Percentiles rank a stretch among this genome's conserved stretches.
phyloP scores from a whole-genome alignment of 2,113 vertebrate genomes.

The Ancistrus triradiatus region DNA sequence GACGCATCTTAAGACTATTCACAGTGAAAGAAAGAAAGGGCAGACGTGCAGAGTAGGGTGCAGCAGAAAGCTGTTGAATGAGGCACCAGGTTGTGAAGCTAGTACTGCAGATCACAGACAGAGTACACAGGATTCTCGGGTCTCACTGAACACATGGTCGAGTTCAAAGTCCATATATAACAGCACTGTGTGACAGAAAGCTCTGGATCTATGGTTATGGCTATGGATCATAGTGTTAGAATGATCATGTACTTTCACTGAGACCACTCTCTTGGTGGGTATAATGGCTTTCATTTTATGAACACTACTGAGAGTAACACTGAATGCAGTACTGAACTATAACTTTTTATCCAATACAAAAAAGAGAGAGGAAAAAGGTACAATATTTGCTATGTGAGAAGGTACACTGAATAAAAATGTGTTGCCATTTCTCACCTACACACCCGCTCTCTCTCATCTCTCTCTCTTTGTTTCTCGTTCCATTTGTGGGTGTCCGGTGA shows the following conservation, averaged over 20 bases:
- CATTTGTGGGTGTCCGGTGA: slow-evolving; percentile 38
- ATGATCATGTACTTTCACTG: slow-evolving; percentile 22
- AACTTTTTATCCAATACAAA: not conserved
- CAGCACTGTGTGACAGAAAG: slow-evolving; percentile 55
- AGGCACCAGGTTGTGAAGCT: not conserved
- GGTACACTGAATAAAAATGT: slow-evolving; percentile 9
- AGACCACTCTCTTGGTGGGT: too few relatives aligned
- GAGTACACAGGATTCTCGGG: not conserved
- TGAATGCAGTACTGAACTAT: too few relatives aligned
- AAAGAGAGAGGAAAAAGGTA: not conserved
- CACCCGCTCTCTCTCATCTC: slow-evolving; percentile 20
- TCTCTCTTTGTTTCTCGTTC: slow-evolving; percentile 21
- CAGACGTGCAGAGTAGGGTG: not conserved
- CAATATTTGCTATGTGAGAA: slow-evolving; percentile 4
- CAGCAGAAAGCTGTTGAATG: slow-evolving; percentile 32
- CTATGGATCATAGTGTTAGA: too few relatives aligned
- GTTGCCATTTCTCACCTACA: slow-evolving; percentile 17
- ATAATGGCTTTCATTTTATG: too few relatives aligned
- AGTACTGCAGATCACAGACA: slow-evolving; percentile 9
- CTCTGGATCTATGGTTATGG: slow-evolving; percentile 54
- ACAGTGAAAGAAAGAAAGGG: slow-evolving; percentile 37
- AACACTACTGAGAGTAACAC: too few relatives aligned
- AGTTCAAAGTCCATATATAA: slow-evolving; percentile 62
- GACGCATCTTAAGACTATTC: slow-evolving; percentile 50
- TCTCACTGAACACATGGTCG: slow-evolving; percentile 24